Conservation (phyloP, 2,888 invertebrate species). For the Silvanus unidentatus region DNA sequence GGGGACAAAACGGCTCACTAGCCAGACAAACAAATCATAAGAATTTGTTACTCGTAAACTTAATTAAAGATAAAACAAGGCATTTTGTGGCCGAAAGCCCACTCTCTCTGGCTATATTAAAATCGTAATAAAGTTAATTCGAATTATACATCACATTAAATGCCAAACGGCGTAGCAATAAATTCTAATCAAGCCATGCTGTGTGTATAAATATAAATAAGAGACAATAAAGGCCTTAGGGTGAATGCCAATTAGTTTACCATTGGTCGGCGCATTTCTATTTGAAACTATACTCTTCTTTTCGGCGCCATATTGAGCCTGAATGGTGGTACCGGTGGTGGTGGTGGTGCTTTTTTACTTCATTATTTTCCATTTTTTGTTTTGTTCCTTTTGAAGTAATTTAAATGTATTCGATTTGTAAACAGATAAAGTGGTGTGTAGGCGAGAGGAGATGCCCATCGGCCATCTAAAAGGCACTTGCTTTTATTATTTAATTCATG, state of each 20-base stretch:
- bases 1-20: too few relatives aligned
- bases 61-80: conserved; percentile 17
- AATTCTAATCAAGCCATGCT: conserved; percentile 15
- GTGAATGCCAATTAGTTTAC: conserved; percentile 23
- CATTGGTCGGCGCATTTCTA: conserved; percentile 21
- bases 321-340: not conserved
- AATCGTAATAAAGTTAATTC: conserved; percentile 38
- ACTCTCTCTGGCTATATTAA: conserved; percentile 27
- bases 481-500: too few relatives aligned
- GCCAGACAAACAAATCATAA: too few relatives aligned
- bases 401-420: too few relatives aligned
- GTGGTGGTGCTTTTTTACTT: too few relatives aligned
- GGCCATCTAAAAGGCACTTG: too few relatives aligned
- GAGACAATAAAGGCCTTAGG: conserved; percentile 13
- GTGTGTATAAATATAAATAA: conserved; percentile 2
- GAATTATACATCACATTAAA: conserved; percentile 32
- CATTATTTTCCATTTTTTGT: too few relatives aligned
- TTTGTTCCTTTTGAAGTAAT: too few relatives aligned
- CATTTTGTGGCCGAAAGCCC: conserved; percentile 6
- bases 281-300: conserved; percentile 16
- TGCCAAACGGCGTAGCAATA: conserved; percentile 13
- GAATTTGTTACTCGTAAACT: too few relatives aligned
- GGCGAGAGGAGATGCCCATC: too few relatives aligned
- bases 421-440: too few relatives aligned
- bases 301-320: conserved; percentile 15